Evolutionary conservation across 1,140 invertebrate species (phyloP).

Genomic region (Berghia stephanieae): DNA sequence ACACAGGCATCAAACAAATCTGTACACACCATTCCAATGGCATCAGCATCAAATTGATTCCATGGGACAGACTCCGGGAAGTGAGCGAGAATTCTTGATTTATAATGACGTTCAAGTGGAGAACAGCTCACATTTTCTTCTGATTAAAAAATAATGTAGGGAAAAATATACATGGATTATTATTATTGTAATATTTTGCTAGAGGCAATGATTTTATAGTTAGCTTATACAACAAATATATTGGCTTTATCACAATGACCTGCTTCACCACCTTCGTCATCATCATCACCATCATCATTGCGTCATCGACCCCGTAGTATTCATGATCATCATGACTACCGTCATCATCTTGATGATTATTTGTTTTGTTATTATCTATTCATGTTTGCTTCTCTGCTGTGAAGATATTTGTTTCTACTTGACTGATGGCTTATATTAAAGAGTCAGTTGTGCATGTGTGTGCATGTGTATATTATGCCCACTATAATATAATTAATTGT

Average conservation of each 20-base stretch:
- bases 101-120: conserved; percentile 92
- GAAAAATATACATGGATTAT: neutral
- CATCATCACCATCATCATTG: too few relatives aligned
- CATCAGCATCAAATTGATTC: conserved; percentile 94
- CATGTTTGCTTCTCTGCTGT: too few relatives aligned
- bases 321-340: too few relatives aligned
- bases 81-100: conserved; percentile 91
- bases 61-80: conserved; percentile 89
- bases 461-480: too few relatives aligned
- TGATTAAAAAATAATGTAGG: conserved; percentile 65
- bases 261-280: too few relatives aligned
- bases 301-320: neutral
- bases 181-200: neutral
- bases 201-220: neutral
- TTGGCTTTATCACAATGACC: neutral
- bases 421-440: too few relatives aligned
- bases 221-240: neutral
- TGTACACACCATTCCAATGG: conserved; percentile 88
- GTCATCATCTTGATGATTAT: too few relatives aligned
- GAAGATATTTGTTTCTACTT: too few relatives aligned
- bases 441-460: too few relatives aligned
- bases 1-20: too few relatives aligned
- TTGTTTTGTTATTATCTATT: too few relatives aligned
- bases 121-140: conserved; percentile 75
- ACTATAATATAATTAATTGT: too few relatives aligned